A percentile compares a stretch with the other conserved stretches of the same genome.
Conservation (phyloP, 2,113 vertebrate species). For the Sinocyclocheilus anophthalmus region DNA sequence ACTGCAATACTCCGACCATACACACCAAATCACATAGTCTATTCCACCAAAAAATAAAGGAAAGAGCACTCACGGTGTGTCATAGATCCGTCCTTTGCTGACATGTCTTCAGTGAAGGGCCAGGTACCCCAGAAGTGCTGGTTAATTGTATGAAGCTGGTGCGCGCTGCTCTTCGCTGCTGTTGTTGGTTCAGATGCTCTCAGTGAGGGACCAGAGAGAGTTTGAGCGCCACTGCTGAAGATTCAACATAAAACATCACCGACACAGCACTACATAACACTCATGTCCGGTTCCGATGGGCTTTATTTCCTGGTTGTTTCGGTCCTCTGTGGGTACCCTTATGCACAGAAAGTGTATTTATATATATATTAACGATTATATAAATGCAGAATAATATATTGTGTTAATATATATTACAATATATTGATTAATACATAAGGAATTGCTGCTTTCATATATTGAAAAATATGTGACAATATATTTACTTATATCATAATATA, state of each 20-base stretch:
- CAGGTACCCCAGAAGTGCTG: conserved; percentile 52
- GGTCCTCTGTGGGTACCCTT: neutral
- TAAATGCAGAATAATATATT: no score
- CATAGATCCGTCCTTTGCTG: conserved; percentile 64
- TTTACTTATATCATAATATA: no score
- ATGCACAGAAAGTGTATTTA: no score
- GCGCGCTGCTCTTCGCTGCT: conserved; percentile 45
- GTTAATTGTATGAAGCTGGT: conserved; percentile 19
- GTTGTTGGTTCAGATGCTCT: conserved; percentile 57
- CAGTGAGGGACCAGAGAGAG: conserved; percentile 60
- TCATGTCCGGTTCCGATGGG: neutral
- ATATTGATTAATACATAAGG: no score
- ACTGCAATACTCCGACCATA: conserved; percentile 5
- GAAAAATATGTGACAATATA: no score
- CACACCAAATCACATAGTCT: conserved; percentile 8
- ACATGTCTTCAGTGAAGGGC: conserved; percentile 64
- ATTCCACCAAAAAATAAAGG: neutral
- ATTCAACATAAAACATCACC: neutral
- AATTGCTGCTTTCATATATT: no score
- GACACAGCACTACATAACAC: neutral
- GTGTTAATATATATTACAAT: no score
- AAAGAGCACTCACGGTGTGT: conserved; percentile 70
- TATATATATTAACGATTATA: no score
- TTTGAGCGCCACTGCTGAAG: conserved; percentile 36
- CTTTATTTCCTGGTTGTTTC: conserved; percentile 18